phyloP scores from a whole-genome alignment of 2,113 vertebrate genomes.

The Athene cunicularia region DNA sequence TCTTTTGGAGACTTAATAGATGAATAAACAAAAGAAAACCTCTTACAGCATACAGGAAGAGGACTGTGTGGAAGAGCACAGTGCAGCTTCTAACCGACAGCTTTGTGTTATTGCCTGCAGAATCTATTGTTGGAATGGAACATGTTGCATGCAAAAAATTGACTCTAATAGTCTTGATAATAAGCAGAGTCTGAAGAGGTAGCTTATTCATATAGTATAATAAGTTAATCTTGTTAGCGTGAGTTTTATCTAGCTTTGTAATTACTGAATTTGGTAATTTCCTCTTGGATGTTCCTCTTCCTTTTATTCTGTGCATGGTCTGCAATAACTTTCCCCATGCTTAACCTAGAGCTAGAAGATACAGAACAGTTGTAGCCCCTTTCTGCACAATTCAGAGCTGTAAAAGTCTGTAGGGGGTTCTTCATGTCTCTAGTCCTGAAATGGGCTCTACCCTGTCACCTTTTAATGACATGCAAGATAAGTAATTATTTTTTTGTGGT shows the following conservation, averaged over 20 bases:
- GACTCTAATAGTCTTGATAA: background rate
- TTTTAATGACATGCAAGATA: background rate
- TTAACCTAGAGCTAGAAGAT: background rate
- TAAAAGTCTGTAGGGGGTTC: background rate
- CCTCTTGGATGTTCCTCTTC: background rate
- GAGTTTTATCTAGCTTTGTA: background rate
- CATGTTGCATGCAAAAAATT: background rate
- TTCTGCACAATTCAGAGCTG: background rate
- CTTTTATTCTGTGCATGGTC: background rate
- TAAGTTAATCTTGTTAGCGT: background rate
- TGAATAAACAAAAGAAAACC: background rate
- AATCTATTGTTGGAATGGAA: background rate
- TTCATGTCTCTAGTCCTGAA: background rate
- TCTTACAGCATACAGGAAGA: background rate
- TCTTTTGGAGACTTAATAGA: background rate
- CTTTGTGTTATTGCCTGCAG: background rate
- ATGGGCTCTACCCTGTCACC: background rate
- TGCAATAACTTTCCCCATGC: background rate
- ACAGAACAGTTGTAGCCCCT: background rate
- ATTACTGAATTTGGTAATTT: conserved; percentile 4
- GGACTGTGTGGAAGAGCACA: background rate
- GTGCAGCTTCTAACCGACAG: background rate
- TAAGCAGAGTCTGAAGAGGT: background rate
- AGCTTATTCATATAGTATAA: background rate
- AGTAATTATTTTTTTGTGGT: background rate